phyloP scores from a whole-genome alignment of 2,797 vertebrate species.

The Hipposideros larvatus region DNA sequence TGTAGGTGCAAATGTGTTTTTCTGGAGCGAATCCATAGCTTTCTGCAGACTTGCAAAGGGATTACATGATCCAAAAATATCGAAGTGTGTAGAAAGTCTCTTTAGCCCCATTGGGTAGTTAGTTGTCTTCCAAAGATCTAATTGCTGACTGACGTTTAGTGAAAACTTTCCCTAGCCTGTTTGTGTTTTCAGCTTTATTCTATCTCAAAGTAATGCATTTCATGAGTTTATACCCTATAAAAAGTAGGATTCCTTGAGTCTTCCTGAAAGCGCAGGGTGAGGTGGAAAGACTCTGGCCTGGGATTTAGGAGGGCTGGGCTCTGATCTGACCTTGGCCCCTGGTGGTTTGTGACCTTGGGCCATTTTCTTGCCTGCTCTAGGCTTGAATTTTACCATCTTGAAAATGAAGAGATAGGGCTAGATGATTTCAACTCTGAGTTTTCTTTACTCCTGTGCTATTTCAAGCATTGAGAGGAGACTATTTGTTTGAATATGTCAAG shows the following conservation, averaged over 20 bases:
- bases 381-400: slow-evolving; percentile 30
- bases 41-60: slow-evolving; percentile 42
- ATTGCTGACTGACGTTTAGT: slow-evolving; percentile 34
- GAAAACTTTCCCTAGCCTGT: slow-evolving; percentile 53
- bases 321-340: slow-evolving; percentile 9
- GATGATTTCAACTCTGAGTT: slow-evolving; percentile 15
- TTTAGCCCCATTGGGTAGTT: background rate
- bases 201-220: background rate
- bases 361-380: slow-evolving; percentile 29
- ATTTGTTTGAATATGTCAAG: slow-evolving; percentile 22
- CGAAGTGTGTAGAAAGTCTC: background rate
- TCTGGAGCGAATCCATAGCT: slow-evolving; percentile 20
- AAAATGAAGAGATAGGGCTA: slow-evolving; percentile 47
- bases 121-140: slow-evolving; percentile 48
- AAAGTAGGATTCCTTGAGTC: background rate
- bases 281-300: background rate
- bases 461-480: slow-evolving; percentile 46
- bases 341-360: slow-evolving; percentile 35
- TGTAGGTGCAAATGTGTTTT: slow-evolving; percentile 28
- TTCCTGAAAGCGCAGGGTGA: background rate
- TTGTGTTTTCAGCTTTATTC: slow-evolving; percentile 44
- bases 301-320: background rate
- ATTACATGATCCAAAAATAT: background rate
- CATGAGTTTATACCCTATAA: background rate
- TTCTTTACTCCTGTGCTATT: slow-evolving; percentile 41